Conservation (phyloP, 2,888 invertebrate genomes). For the Leptopilina myrica region DNA sequence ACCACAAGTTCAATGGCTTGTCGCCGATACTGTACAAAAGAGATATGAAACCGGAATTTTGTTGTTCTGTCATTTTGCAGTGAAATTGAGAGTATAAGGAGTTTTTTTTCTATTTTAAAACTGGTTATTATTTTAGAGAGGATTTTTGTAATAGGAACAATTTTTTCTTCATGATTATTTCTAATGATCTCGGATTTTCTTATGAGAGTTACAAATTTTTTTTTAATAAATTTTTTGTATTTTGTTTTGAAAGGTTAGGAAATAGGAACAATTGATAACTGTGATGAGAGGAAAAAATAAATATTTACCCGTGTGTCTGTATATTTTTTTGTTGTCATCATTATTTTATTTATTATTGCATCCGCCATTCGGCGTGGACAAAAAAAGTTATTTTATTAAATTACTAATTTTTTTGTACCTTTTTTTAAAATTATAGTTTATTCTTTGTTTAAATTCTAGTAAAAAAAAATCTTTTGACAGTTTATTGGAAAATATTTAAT, state of each 20-base stretch:
- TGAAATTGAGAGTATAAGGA: neutral
- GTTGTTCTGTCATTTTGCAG: constrained; percentile 42
- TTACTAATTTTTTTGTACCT: too few relatives aligned
- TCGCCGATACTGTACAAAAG: constrained; percentile 59
- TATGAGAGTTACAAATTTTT: neutral
- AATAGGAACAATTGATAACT: constrained; percentile 21
- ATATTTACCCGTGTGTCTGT: neutral
- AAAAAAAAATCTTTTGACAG: too few relatives aligned
- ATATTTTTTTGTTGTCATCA: neutral
- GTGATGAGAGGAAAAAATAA: neutral
- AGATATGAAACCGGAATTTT: constrained; percentile 57
- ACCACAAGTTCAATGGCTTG: constrained; percentile 58
- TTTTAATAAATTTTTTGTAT: neutral
- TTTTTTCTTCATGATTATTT: constrained; percentile 18
- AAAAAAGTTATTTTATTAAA: too few relatives aligned
- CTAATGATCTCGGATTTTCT: neutral
- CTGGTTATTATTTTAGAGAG: neutral
- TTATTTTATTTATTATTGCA: too few relatives aligned
- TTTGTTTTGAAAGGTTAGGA: neutral
- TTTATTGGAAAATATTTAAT: too few relatives aligned
- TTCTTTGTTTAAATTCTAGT: too few relatives aligned
- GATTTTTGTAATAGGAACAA: neutral
- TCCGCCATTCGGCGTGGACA: too few relatives aligned
- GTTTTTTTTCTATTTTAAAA: constrained; percentile 26
- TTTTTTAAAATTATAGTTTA: neutral